Conservation (phyloP, 2,113 vertebrate genomes). For the Protomyctophum bolini region DNA sequence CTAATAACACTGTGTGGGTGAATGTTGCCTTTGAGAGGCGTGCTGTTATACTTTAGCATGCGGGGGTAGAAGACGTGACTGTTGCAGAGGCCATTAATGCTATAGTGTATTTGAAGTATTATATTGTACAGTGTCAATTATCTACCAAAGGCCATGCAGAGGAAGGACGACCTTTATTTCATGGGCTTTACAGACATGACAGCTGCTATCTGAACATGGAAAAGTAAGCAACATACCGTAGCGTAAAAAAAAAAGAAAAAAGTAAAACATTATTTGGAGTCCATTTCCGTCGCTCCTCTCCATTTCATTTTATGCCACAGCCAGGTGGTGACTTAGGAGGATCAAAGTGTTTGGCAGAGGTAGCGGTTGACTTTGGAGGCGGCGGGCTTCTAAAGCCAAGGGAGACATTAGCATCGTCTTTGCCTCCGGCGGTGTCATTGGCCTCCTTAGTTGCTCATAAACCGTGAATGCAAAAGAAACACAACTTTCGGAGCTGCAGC, state of each 20-base stretch:
- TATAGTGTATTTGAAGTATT: too few species aligned
- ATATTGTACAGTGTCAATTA: too few species aligned
- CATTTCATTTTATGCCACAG: conserved; percentile 27
- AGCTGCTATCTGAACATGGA: neutral
- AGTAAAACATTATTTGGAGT: conserved; percentile 24
- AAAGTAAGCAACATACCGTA: neutral
- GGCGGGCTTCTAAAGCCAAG: conserved; percentile 47
- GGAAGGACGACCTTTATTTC: neutral
- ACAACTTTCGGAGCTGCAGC: conserved; percentile 46
- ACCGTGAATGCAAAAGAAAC: conserved; percentile 43
- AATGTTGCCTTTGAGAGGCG: too few species aligned
- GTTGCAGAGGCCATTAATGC: too few species aligned
- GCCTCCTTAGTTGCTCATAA: conserved; percentile 59
- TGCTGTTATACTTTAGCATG: too few species aligned
- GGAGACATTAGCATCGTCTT: conserved; percentile 58
- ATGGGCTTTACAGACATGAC: neutral
- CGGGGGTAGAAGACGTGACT: too few species aligned
- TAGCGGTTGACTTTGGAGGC: conserved; percentile 53
- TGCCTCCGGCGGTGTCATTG: conserved; percentile 53
- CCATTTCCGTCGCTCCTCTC: conserved; percentile 23
- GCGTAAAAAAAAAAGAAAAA: neutral
- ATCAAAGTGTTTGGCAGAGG: conserved; percentile 57
- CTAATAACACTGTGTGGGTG: too few species aligned
- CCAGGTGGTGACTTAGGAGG: conserved; percentile 45
- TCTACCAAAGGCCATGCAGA: neutral